Evolutionary conservation across 2,797 vertebrate genomes (phyloP).

Genomic region (Triplophysa bombifrons): DNA sequence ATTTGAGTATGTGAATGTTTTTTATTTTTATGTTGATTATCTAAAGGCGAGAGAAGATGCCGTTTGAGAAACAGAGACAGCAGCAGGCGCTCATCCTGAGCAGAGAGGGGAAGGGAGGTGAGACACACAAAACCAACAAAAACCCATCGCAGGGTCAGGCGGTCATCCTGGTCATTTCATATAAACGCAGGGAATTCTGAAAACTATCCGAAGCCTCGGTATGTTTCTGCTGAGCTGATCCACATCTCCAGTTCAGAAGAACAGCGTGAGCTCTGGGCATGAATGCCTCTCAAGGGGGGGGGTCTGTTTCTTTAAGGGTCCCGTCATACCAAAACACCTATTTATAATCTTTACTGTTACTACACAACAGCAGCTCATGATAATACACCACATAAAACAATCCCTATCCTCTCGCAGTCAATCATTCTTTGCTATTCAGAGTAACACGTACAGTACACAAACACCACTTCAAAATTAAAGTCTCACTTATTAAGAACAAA

Average conservation of each 20-base stretch:
- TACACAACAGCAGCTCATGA: neutral
- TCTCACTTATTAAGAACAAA: no score
- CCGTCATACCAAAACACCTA: constrained; percentile 1
- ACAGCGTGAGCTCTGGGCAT: neutral
- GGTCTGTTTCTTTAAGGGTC: neutral
- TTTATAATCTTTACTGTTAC: constrained; percentile 23
- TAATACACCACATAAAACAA: no score
- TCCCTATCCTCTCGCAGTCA: no score
- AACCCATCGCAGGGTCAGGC: no score
- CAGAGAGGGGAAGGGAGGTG: constrained; percentile 75
- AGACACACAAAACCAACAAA: constrained; percentile 32
- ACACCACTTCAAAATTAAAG: no score
- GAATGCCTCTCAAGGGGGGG: constrained; percentile 12
- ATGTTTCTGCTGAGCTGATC: no score
- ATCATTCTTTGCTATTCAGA: neutral
- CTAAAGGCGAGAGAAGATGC: constrained; percentile 68
- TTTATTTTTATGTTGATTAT: constrained; percentile 18
- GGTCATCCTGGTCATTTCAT: neutral
- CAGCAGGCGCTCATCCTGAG: constrained; percentile 74
- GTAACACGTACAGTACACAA: neutral
- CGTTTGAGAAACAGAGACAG: constrained; percentile 70
- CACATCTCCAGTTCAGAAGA: no score
- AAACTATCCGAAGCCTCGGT: no score
- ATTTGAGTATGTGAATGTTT: no score
- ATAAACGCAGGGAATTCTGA: constrained; percentile 32